phyloP scores from a whole-genome alignment of 1,140 invertebrate genomes.

The Chymomyza costata region DNA sequence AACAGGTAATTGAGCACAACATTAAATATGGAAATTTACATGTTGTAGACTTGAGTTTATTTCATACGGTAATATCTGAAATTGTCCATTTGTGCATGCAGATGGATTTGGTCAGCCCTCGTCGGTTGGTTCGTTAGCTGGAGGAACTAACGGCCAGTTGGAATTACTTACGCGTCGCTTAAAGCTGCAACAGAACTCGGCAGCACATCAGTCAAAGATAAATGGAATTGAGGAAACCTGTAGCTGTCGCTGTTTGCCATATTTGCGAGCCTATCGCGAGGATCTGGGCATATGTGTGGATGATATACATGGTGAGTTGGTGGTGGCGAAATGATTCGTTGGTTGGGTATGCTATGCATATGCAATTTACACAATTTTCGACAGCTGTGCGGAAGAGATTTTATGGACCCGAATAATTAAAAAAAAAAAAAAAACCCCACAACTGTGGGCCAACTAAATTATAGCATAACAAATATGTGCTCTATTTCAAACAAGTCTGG shows the following conservation, averaged over 20 bases:
- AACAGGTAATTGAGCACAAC: conserved; percentile 46
- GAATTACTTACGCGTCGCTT: conserved; percentile 50
- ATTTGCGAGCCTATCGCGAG: conserved; percentile 81
- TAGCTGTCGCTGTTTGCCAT: conserved; percentile 80
- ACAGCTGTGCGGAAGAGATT: conserved; percentile 9
- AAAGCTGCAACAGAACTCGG: conserved; percentile 39
- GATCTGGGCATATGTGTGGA: conserved; percentile 83
- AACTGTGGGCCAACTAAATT: conserved; percentile 12
- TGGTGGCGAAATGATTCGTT: conserved; percentile 44
- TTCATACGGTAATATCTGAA: too few relatives aligned
- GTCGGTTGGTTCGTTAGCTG: conserved; percentile 32
- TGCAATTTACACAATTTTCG: too few relatives aligned
- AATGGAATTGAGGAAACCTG: conserved; percentile 74
- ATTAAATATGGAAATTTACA: conserved; percentile 47
- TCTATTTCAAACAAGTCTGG: conserved; percentile 14
- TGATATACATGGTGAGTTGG: conserved; percentile 81
- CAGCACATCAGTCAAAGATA: neutral
- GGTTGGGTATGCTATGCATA: too few relatives aligned
- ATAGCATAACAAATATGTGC: conserved; percentile 14
- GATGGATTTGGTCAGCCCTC: conserved; percentile 45
- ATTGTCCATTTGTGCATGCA: conserved; percentile 4
- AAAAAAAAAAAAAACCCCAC: too few relatives aligned
- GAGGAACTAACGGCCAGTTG: conserved; percentile 32
- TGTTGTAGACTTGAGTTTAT: conserved; percentile 37
- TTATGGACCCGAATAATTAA: conserved; percentile 8